Evolutionary conservation across 1,140 invertebrate genomes (phyloP).

Genomic region (Vollenhovia emeryi): DNA sequence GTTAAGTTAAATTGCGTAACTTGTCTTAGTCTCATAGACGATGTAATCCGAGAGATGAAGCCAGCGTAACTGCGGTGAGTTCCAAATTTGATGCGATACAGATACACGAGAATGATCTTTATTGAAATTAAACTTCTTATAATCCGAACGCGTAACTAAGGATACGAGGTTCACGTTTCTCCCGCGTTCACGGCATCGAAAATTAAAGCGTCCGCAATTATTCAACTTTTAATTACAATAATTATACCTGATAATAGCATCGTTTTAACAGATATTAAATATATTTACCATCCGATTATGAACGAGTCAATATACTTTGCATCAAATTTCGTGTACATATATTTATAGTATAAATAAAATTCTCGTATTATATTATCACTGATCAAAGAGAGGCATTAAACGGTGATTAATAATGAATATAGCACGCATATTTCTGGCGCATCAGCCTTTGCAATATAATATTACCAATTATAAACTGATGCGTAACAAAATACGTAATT

Average conservation of each 20-base stretch:
- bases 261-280: background rate
- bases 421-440: background rate
- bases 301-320: background rate
- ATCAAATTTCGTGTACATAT: background rate
- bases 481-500: background rate
- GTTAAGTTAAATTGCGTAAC: background rate
- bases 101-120: background rate
- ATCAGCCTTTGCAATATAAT: background rate
- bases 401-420: slow-evolving; percentile 7
- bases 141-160: background rate
- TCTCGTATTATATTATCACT: background rate
- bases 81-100: background rate
- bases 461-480: background rate
- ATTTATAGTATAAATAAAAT: slow-evolving; percentile 8
- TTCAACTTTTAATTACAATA: background rate
- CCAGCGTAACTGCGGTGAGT: background rate
- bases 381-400: slow-evolving; percentile 19
- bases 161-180: background rate
- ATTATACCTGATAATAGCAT: background rate
- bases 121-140: slow-evolving; percentile 1
- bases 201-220: slow-evolving; percentile 1
- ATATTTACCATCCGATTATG: background rate
- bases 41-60: background rate
- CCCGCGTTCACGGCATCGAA: background rate
- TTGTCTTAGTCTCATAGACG: background rate